These are phyloP conservation scores for Huso huso DNA, from an alignment of 2,797 vertebrate species.

Conservation along the genomic window DNA sequence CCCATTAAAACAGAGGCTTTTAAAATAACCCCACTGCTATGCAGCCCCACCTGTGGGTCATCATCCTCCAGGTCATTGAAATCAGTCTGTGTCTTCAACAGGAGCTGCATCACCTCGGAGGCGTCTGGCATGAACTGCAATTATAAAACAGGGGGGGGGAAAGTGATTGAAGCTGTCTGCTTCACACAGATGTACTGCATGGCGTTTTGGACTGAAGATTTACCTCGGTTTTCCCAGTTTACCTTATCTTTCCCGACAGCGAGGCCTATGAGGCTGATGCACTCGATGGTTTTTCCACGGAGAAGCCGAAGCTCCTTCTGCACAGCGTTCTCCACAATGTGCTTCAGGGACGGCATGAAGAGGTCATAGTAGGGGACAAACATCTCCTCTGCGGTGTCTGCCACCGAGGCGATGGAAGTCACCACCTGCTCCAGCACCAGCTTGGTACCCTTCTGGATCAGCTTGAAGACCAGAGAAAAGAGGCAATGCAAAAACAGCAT, in stretches of 20 bases:
- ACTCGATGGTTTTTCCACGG: slow-evolving; percentile 96
- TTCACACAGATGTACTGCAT: slow-evolving; percentile 15
- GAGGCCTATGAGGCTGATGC: slow-evolving; percentile 95
- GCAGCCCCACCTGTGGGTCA: slow-evolving; percentile 77
- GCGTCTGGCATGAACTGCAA: slow-evolving; percentile 97
- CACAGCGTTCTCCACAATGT: slow-evolving; percentile 93
- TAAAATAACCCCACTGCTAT: not conserved
- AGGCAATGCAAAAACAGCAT: not conserved
- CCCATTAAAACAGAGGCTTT: too few species aligned
- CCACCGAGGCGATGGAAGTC: slow-evolving; percentile 96
- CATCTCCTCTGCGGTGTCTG: slow-evolving; percentile 95
- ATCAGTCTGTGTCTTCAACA: slow-evolving; percentile 93
- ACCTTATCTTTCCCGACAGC: slow-evolving; percentile 97
- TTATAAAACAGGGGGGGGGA: not conserved
- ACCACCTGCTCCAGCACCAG: slow-evolving; percentile 97
- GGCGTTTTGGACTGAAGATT: too few species aligned
- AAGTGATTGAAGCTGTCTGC: not conserved
- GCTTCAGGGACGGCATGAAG: slow-evolving; percentile 95
- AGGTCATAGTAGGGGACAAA: slow-evolving; percentile 96
- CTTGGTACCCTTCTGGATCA: slow-evolving; percentile 96
- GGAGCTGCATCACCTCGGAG: slow-evolving; percentile 93
- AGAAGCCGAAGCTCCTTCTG: slow-evolving; percentile 92
- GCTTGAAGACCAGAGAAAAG: slow-evolving; percentile 42
- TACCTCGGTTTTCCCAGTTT: not conserved
- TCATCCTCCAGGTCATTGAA: slow-evolving; percentile 95